A percentile compares a stretch with the other conserved stretches of the same genome.
phyloP scores from a whole-genome alignment of 2,113 vertebrate genomes.

The Chamaetylas fuelleborni region DNA sequence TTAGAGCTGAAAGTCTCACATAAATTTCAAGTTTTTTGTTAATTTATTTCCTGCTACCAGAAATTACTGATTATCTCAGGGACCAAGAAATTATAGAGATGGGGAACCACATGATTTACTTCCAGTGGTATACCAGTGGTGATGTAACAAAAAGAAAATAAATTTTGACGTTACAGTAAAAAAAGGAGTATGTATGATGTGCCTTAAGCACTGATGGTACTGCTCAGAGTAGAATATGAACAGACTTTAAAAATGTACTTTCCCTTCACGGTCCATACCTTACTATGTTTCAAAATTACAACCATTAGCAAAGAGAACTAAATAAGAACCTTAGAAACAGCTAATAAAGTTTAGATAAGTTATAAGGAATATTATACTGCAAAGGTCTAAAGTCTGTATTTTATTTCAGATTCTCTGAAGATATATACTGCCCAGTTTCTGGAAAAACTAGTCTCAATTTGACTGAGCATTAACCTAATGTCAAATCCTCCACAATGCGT shows the following conservation, averaged over 20 bases:
- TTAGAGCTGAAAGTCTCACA: constrained; percentile 10
- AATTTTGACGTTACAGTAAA: not conserved
- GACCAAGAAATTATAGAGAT: not conserved
- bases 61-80: constrained; percentile 20
- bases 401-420: not conserved
- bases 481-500: not conserved
- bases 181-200: not conserved
- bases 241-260: not conserved
- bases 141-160: not conserved
- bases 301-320: not conserved
- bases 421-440: not conserved
- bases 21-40: constrained; percentile 21
- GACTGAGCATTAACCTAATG: not conserved
- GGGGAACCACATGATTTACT: not conserved
- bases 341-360: not conserved
- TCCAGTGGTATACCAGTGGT: not conserved
- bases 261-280: not conserved
- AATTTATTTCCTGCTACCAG: constrained; percentile 41
- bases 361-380: not conserved
- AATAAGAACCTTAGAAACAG: not conserved
- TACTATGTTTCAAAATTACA: not conserved
- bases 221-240: not conserved
- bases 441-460: not conserved
- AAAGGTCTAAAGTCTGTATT: not conserved
- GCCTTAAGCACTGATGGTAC: not conserved